Base-by-base conservation (phyloP, 2,113 vertebrate species). In the Riparia riparia region DNA sequence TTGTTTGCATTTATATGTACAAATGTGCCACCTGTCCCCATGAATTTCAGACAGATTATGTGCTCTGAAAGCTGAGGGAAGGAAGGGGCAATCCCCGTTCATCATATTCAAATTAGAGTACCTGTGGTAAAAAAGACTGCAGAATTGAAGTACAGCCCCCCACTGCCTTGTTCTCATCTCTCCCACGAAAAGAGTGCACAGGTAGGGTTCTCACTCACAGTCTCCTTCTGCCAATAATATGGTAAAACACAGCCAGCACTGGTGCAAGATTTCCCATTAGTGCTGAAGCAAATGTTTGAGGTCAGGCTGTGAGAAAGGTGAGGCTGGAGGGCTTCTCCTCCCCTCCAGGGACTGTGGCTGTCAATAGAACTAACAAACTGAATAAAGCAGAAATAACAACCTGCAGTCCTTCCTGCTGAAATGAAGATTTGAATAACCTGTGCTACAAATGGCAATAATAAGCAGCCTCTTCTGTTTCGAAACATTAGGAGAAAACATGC, bases 321-420 rank as follows among this genome's bases (percentile, higher is more conserved):
- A 94, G 41, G 51, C 78, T 68, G 74, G 47, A 86, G 64, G 56
- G 64, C 56, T 83, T 65, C 73, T 88, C 51, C 34, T 60, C n/a
- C 26, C 47, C 47, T 57, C n/a, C 49, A 24, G 57, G 78, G 63
- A 80, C n/a, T 0, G 0, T 0, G 1, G 34, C 82, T 79, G 66
- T n/a, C 3, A 0, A 26, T 45, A 80, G 53, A 82, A 37, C 44
- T 71, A 82, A 58, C 53, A 76, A 79, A 89, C 60, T 11, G 42
- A 84, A 93, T 83, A 89, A 86, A 86, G 83, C 53, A 87, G 49
- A 93, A 90, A 73, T 63, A 93, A 89, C 45, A 81, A 58, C 72
- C 44, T 3, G 1, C 51, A 71, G 39, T 68, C 47, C 51, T 78
- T 90, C 65, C 77, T 41, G 47, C 54, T 77, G 54, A 82, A 93